These are phyloP conservation scores for Ceratosolen fusciceps DNA, from an alignment of 1,140 invertebrate species.

Conservation along the genomic window DNA sequence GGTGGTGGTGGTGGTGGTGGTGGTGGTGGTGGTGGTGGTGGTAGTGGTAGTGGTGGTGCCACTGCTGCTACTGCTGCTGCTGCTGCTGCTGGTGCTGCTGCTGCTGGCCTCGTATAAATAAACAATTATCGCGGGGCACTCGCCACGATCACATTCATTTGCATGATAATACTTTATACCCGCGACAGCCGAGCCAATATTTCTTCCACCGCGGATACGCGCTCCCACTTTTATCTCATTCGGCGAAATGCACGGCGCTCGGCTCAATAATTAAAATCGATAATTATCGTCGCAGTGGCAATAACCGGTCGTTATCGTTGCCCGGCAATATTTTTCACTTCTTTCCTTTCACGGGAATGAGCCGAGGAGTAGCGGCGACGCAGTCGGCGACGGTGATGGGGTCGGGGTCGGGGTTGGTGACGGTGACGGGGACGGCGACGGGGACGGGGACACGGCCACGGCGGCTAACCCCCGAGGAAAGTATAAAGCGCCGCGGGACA, in stretches of 20 bases:
- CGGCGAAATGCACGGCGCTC: constrained; percentile 26
- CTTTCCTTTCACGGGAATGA: not conserved
- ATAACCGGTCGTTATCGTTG: constrained; percentile 46
- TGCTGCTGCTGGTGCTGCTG: not conserved
- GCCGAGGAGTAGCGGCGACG: too few species aligned
- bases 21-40: not conserved
- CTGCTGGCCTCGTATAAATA: constrained; percentile 27
- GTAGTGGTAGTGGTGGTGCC: not conserved
- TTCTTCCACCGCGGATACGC: constrained; percentile 16
- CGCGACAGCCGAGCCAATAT: constrained; percentile 19
- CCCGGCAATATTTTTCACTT: not conserved
- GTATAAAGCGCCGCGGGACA: constrained; percentile 23
- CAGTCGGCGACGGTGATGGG: too few species aligned
- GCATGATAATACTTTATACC: constrained; percentile 35
- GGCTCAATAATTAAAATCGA: constrained; percentile 49
- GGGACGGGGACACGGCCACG: not conserved
- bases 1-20: too few species aligned
- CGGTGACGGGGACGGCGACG: too few species aligned
- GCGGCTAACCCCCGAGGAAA: constrained; percentile 1
- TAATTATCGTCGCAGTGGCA: constrained; percentile 39
- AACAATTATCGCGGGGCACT: constrained; percentile 29
- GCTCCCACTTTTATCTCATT: constrained; percentile 35
- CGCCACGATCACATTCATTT: constrained; percentile 23
- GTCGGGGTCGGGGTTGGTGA: too few species aligned
- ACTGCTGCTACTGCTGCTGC: not conserved